Base-by-base conservation (phyloP, 1,140 invertebrate species). In the Subanguina moxae region DNA sequence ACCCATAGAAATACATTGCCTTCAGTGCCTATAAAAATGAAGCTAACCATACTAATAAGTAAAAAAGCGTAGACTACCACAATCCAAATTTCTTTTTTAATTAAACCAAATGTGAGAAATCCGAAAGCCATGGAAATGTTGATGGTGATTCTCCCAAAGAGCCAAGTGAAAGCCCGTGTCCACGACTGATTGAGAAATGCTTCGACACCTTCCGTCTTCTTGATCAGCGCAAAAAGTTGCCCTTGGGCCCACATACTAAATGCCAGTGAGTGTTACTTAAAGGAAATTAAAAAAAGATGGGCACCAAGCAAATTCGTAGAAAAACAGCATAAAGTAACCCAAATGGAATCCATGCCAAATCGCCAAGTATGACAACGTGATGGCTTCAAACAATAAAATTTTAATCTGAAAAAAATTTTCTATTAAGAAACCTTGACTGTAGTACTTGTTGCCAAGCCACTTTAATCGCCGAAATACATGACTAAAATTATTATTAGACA, bases 301-400 rank as follows among this genome's bases (percentile, higher is more conserved):
- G 52, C 3, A 56, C 28, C 74, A 80, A 25, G 61, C 62, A 58
- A 86, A 84, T 73, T 86, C 85, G 48, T 84, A 77, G 59, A 83
- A 76, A 75, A 86, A 86, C 57, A 83, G 82, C 62, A 84, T 76
- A 72, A 84, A 86, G 70, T 86, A 86, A 19, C 85, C 85, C 23
- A 84, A 78, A 67, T 84, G 80, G 28, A 84, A 71, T 15, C 85
- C 85, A 73, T 86, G 85, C 85, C 85, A 86, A 11, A 85, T 23
- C 13, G 85, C 84, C 57, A 86, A 76, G 74, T 85, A 86, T 7
- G 79, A 65, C 38, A 86, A 69, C 1, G 85, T 85, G 1, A 82
- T 59, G 7, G 32, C 32, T 38, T 3, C 32, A 38, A 38, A 3
- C 3, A 38, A 38, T 5, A 38, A 38, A 38, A 38, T 5, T 38